phyloP scores from a whole-genome alignment of 2,113 vertebrate genomes.

The Carollia perspicillata region DNA sequence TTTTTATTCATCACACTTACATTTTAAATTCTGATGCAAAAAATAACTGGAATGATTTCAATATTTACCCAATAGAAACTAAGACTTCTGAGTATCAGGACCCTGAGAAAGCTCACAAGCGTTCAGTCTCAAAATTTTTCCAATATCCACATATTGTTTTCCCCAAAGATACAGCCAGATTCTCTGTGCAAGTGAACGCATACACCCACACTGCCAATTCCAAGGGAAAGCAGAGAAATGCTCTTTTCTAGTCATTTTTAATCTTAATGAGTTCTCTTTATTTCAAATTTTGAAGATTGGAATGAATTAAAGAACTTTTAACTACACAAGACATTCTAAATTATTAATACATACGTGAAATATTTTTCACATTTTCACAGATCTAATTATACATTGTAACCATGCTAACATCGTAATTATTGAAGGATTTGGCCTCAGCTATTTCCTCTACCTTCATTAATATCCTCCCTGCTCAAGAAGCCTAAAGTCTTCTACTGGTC shows the following conservation, averaged over 20 bases:
- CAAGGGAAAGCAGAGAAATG: not conserved
- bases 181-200: not conserved
- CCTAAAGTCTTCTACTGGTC: not conserved
- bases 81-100: not conserved
- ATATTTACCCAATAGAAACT: not conserved
- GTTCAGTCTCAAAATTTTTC: not conserved
- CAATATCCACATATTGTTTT: conserved; percentile 10
- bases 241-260: not conserved
- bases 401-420: not conserved
- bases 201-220: not conserved
- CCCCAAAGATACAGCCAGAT: not conserved
- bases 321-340: not conserved
- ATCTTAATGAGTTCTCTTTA: not conserved
- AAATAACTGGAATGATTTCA: not conserved
- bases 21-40: conserved; percentile 6
- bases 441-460: not conserved
- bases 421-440: not conserved
- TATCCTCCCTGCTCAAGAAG: not conserved
- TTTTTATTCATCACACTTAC: not conserved
- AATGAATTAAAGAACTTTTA: not conserved
- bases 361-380: not conserved
- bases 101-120: not conserved
- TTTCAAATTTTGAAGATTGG: not conserved
- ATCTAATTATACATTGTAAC: not conserved
- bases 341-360: not conserved